Evolutionary conservation across 2,797 vertebrate species (phyloP).

Genomic region (Phoebastria nigripes): DNA sequence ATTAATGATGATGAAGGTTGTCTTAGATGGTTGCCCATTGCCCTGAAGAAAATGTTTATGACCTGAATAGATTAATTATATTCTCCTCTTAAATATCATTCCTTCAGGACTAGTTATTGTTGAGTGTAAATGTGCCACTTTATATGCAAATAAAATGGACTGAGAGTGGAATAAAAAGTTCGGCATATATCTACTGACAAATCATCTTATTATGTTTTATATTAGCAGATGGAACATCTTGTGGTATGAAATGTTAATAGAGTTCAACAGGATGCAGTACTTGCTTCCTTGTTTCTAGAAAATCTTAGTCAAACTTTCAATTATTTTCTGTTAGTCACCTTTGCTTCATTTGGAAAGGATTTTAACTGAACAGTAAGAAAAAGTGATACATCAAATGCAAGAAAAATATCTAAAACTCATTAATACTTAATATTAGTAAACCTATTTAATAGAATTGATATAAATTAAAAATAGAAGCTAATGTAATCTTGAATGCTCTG

Average conservation of each 20-base stretch:
- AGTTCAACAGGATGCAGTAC: conserved; percentile 31
- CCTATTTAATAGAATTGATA: background rate
- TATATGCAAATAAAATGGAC: conserved; percentile 78
- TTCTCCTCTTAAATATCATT: conserved; percentile 73
- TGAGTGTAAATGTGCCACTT: conserved; percentile 74
- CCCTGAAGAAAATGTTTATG: conserved; percentile 77
- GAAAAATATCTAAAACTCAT: background rate
- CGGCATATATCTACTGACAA: conserved; percentile 66
- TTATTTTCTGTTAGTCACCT: conserved; percentile 17
- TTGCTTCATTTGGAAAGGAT: conserved; percentile 1
- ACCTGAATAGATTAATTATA: conserved; percentile 70
- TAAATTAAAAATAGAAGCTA: background rate
- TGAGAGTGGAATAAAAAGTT: conserved; percentile 72
- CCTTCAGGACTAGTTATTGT: conserved; percentile 74
- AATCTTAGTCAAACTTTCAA: conserved; percentile 10
- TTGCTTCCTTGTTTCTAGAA: conserved; percentile 38
- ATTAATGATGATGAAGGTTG: conserved; percentile 67
- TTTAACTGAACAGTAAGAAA: background rate
- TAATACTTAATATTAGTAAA: background rate
- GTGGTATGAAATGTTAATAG: conserved; percentile 60
- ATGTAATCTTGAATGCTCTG: background rate
- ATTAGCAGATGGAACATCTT: conserved; percentile 60
- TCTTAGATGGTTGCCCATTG: conserved; percentile 64
- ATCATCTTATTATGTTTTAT: conserved; percentile 72
- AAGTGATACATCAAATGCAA: background rate